Evolutionary conservation across 2,113 vertebrate genomes (phyloP).

Genomic region (Sclerurus mexicanus): DNA sequence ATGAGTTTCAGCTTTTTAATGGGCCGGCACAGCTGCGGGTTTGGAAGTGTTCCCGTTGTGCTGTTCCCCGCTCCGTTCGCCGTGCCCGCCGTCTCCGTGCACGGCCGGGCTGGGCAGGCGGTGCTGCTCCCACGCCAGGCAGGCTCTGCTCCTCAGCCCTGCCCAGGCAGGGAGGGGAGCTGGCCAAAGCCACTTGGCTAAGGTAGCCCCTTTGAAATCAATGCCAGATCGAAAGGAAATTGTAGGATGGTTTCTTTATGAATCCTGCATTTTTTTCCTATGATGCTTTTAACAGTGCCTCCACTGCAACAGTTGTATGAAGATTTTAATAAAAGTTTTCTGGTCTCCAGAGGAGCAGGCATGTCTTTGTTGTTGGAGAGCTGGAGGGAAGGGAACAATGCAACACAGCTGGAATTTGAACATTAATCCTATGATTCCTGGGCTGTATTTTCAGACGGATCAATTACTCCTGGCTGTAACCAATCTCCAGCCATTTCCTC

Average conservation of each 20-base stretch:
- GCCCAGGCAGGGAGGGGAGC: background rate
- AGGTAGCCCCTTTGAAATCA: slow-evolving; percentile 73
- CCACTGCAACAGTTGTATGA: slow-evolving; percentile 69
- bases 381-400: slow-evolving; percentile 73
- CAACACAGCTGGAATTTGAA: slow-evolving; percentile 71
- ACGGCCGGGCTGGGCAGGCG: background rate
- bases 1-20: slow-evolving; percentile 85
- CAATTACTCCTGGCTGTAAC: slow-evolving; percentile 74
- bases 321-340: slow-evolving; percentile 79
- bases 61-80: background rate
- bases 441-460: slow-evolving; percentile 75
- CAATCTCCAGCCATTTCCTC: slow-evolving; percentile 68
- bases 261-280: slow-evolving; percentile 54
- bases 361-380: slow-evolving; percentile 76
- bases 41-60: slow-evolving; percentile 74
- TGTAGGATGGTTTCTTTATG: slow-evolving; percentile 71
- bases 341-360: slow-evolving; percentile 75
- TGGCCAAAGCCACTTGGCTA: slow-evolving; percentile 48
- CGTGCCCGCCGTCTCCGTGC: background rate
- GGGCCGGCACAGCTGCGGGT: slow-evolving; percentile 83
- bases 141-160: background rate
- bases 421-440: slow-evolving; percentile 72
- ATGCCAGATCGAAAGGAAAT: slow-evolving; percentile 75
- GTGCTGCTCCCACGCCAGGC: background rate
- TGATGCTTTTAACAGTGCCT: slow-evolving; percentile 69